phyloP scores from a whole-genome alignment of 2,888 invertebrate genomes.

The Gastrophysa polygoni region DNA sequence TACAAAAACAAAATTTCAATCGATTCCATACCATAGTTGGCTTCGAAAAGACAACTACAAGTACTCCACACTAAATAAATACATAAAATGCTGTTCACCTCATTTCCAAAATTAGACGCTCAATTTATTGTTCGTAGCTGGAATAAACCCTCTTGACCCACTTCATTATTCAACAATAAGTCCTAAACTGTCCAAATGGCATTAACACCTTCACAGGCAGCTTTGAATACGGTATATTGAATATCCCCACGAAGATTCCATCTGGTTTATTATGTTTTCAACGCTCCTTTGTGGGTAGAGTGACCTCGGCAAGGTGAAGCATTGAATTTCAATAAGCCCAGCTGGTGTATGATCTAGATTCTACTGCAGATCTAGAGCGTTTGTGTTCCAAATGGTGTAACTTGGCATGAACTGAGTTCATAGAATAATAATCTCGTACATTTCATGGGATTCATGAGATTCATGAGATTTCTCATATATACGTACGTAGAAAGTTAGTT shows the following conservation, averaged over 20 bases:
- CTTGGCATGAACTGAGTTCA: background rate
- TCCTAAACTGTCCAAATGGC: background rate
- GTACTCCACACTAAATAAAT: too few species aligned
- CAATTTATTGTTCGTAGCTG: too few species aligned
- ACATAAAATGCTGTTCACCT: too few species aligned
- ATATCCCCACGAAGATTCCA: background rate
- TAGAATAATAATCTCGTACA: slow-evolving; percentile 44
- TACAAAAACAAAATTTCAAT: too few species aligned
- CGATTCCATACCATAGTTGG: too few species aligned
- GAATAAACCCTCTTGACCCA: too few species aligned
- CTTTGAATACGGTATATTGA: background rate
- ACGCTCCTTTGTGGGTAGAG: background rate
- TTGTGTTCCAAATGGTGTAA: background rate
- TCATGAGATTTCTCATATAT: too few species aligned
- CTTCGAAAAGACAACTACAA: too few species aligned
- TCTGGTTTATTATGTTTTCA: background rate
- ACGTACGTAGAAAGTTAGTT: too few species aligned
- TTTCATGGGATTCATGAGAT: too few species aligned
- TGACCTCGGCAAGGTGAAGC: background rate
- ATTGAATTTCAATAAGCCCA: slow-evolving; percentile 9
- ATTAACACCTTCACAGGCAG: background rate
- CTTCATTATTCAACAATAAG: too few species aligned
- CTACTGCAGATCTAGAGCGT: background rate
- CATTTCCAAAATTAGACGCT: too few species aligned
- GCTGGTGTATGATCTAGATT: slow-evolving; percentile 5